These are phyloP conservation scores for Sminthopsis crassicaudata DNA, from an alignment of 2,113 vertebrate species.

Conservation along the genomic window DNA sequence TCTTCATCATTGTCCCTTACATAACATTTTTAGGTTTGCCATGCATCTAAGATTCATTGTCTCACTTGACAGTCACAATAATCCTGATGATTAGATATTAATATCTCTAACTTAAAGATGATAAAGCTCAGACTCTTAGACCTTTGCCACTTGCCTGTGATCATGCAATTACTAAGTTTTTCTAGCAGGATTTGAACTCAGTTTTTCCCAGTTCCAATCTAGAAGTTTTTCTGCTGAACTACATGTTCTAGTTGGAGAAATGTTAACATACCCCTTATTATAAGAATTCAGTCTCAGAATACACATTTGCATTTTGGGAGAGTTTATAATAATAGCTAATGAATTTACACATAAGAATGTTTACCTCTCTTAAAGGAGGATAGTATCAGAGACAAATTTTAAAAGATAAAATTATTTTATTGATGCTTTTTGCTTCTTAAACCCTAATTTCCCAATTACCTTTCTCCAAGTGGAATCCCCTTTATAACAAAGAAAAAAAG, in stretches of 20 bases:
- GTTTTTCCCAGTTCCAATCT: neutral
- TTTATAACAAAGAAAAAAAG: neutral
- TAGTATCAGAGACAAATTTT: neutral
- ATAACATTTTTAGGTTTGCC: neutral
- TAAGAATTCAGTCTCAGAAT: neutral
- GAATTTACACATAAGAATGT: neutral
- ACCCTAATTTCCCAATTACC: neutral
- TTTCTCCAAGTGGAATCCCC: neutral
- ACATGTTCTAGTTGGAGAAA: neutral
- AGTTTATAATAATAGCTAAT: neutral
- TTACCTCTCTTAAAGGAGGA: neutral
- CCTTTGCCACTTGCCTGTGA: fast-evolving
- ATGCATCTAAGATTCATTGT: neutral
- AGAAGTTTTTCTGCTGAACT: neutral
- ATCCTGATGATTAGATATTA: neutral
- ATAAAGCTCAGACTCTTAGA: neutral
- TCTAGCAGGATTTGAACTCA: neutral
- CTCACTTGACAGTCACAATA: neutral
- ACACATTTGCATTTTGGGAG: neutral
- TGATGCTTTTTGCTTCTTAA: neutral
- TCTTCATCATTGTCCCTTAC: neutral
- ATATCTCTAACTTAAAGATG: neutral
- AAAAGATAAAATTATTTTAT: neutral
- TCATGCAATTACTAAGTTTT: neutral
- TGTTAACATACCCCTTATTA: neutral